Evolutionary conservation across 2,113 vertebrate genomes (phyloP), one percentile per base, ranked within the genome.

Genomic region (Pantherophis guttatus): DNA sequence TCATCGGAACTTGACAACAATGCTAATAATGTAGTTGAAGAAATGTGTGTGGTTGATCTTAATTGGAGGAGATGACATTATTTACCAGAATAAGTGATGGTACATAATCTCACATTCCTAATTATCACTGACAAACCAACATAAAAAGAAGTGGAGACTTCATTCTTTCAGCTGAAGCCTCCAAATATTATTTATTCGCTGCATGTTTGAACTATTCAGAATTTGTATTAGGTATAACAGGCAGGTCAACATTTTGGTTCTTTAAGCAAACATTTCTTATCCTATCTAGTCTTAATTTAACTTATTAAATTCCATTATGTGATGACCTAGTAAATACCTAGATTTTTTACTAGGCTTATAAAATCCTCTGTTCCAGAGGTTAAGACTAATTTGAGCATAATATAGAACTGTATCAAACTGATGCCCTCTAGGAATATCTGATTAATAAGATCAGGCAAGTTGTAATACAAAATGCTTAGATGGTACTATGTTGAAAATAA

Each of bases 51-150:
- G 75, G 96, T 95, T 96, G 96, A 96, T 96, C 96, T 97, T 98
- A 98, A 97, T 97, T 97, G 96, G 96, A 96, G 97, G 89, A 97
- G 97, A 97, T 97, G 95, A 97, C 95, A 96, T 93, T 98, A 93
- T 98, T 97, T 98, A 96, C 94, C 94, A 96, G 94, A 94, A 96
- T 96, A 97, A 97, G 96, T 97, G 97, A 97, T 15, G 87, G 88
- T 95, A 97, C 95, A 93, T 91, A 97, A 96, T 96, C 95, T 97
- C 94, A 95, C 58, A 96, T 94, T 96, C 91, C 55, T 96, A 97
- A 97, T 97, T 97, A 97, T 96, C 96, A 94, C 92, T 95, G 95
- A 97, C 93, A 95, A 94, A 85, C 87, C 95, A 95, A 89, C 93
- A 95, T 97, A 96, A 95, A 90, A 94, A 96, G 95, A 90, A 87